Base-by-base conservation (phyloP, 2,888 invertebrate genomes). In the Cheiracanthium punctorium region DNA sequence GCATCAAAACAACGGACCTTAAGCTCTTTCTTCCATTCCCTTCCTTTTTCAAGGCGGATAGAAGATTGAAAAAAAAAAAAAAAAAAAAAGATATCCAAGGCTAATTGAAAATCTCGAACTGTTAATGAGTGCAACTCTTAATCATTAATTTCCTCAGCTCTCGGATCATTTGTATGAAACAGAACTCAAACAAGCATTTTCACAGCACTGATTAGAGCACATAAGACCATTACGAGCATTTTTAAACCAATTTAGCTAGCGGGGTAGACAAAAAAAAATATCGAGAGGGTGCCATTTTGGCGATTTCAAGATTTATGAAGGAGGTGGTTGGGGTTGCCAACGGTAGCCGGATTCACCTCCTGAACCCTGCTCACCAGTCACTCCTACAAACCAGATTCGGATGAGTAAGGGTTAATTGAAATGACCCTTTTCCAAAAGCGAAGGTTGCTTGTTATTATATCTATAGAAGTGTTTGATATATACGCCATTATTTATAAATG, bases 301-400 rank as follows among this genome's bases (percentile, higher is more conserved):
- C 69, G 28, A 30, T 52, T 10, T 67, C n/a, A 82, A 76, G 82
- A 82, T 82, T 82, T 82, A 82, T 73, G 65, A 64, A n/a, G 32
- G 52, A 65, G 82, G 52, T 17, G 43, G 67, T 75, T 65, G 48
- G 52, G 52, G 65, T 67, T 77, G 77, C 72, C 72, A 73, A 67
- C 77, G n/a, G 82, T 84, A 84, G 82, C 82, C 72, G 77, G 77
- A 84, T 77, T 76, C 82, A 71, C 82, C 82, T 65, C 43, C 28
- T 69, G 67, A 73, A n/a, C 82, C 77, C 58, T 20, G n/a, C 58
- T 67, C 65, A 14, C 24, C 5, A 37, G 69, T 69, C 69, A 69
- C 69, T 69, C 69, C 69, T 69, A 69, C 69, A 32, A 58, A 69
- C 69, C 33, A n/a, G 32, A 33, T 69, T 69, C 20, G n/a, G 33